These are phyloP conservation scores for Meloidogyne hapla DNA, from an alignment of 1,140 invertebrate genomes.

Conservation along the genomic window DNA sequence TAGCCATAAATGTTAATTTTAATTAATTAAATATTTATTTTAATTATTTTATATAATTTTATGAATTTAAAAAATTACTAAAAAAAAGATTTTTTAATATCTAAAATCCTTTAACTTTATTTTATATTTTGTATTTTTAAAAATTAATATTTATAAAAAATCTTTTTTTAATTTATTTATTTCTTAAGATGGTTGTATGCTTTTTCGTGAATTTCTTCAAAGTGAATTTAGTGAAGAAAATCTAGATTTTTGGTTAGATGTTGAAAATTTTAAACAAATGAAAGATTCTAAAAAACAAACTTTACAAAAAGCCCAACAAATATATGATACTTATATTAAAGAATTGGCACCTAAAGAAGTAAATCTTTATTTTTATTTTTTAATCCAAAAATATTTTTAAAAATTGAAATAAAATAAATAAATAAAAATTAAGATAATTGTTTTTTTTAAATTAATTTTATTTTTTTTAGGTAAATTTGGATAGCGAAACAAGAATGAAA, in stretches of 20 bases:
- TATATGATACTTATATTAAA: slow-evolving; percentile 38
- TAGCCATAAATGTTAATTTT: slow-evolving; percentile 46
- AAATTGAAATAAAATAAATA: slow-evolving; percentile 3
- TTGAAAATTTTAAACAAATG: slow-evolving; percentile 50
- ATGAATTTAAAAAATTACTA: no score
- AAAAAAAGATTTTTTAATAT: no score
- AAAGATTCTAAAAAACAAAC: slow-evolving; percentile 46
- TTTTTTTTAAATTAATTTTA: neutral
- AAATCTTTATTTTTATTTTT: no score
- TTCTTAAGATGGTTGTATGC: slow-evolving; percentile 36
- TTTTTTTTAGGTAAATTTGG: slow-evolving; percentile 45
- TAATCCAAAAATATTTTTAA: neutral
- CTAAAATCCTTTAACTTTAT: no score
- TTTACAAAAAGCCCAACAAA: slow-evolving; percentile 41
- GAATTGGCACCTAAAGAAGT: slow-evolving; percentile 49
- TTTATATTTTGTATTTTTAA: no score
- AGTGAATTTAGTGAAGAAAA: slow-evolving; percentile 47
- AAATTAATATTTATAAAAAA: no score
- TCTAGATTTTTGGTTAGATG: slow-evolving; percentile 49
- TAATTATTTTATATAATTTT: slow-evolving; percentile 2
- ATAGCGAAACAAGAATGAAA: slow-evolving; percentile 44
- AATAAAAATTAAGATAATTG: no score
- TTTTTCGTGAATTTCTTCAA: slow-evolving; percentile 49
- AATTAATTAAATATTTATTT: neutral
- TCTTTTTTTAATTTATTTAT: neutral